Evolutionary conservation across 2,113 vertebrate species (phyloP), one percentile per base, ranked within the genome.

Genomic region (Talpa occidentalis): DNA sequence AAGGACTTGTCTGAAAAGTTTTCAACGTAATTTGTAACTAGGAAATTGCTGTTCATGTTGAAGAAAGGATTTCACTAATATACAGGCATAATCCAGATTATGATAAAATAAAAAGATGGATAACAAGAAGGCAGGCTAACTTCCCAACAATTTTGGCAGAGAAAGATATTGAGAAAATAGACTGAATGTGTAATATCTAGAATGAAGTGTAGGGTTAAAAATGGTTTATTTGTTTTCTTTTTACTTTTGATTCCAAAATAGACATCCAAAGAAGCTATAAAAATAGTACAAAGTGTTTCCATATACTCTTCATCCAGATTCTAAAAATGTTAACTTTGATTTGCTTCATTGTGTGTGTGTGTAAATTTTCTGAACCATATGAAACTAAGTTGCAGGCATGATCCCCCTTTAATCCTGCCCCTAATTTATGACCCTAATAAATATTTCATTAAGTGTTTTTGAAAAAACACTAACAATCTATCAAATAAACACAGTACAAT

Each of bases 61-160:
- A 81, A 91, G 42, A 74, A 49, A 88, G 15, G 66, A 81, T 77
- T 64, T 88, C n/a, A 77, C 47, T 79, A 64, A 84, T 16, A 78
- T 74, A 84, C 5, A 82, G 30, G 12, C 88, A 28, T 3, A 67
- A 7, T 66, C 26, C 28, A 85, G 9, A 62, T 19, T 52, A 42
- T 22, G 28, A 6, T 35, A 70, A 81, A 77, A 82, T 60, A 30
- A 37, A 87, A 60, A 62, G 9, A 1, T 40, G 0, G 3, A 6
- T 72, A 56, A 16, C n/a, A 54, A 52, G 32, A 76, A 21, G 37
- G 11, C 4, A 88, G 14, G 52, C 37, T 54, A 72, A 32, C 24
- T 79, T 74, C 32, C 64, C 83, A 93, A 83, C 22, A 66, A 44
- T 44, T 81, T 60, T 37, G 32, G 10, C 64, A 52, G 49, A 52